Evolutionary conservation across 2,113 vertebrate genomes (phyloP).

Genomic region (Tragulus kanchil): DNA sequence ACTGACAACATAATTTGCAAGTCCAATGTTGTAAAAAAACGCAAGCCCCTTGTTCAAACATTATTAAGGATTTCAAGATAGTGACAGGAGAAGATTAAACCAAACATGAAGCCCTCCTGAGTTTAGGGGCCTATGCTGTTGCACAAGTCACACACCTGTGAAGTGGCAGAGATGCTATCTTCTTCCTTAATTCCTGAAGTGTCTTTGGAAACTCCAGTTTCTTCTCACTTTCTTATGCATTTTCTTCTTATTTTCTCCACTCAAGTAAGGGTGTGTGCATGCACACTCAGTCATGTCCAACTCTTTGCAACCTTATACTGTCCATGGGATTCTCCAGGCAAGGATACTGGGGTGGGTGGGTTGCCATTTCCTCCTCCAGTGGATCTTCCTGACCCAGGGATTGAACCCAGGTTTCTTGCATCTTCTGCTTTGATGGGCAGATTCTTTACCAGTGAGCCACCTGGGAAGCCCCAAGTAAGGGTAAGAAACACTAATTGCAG

Average conservation of each 20-base stretch:
- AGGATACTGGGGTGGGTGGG: not conserved
- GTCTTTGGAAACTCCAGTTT: not conserved
- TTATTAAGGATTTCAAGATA: slow-evolving; percentile 14
- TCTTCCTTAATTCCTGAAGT: not conserved
- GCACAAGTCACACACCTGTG: not conserved
- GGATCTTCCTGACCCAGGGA: not conserved
- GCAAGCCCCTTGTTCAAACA: not conserved
- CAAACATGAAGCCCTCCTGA: not conserved
- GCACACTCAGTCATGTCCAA: not conserved
- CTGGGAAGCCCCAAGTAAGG: not conserved
- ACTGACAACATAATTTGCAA: not conserved
- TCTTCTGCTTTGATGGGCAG: not conserved
- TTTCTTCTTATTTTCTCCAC: not conserved
- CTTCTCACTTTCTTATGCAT: not conserved
- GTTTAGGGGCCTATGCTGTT: no score
- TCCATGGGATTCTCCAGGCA: not conserved
- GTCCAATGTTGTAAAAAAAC: not conserved
- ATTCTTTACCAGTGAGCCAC: not conserved
- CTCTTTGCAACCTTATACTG: not conserved
- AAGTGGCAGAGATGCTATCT: not conserved
- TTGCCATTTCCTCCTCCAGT: not conserved
- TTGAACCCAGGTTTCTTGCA: not conserved
- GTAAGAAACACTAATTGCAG: not conserved
- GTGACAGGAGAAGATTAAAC: not conserved
- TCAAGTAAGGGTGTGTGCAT: not conserved